Evolutionary conservation across 1,140 invertebrate species (phyloP).

Genomic region (Luehdorfia chinensis): DNA sequence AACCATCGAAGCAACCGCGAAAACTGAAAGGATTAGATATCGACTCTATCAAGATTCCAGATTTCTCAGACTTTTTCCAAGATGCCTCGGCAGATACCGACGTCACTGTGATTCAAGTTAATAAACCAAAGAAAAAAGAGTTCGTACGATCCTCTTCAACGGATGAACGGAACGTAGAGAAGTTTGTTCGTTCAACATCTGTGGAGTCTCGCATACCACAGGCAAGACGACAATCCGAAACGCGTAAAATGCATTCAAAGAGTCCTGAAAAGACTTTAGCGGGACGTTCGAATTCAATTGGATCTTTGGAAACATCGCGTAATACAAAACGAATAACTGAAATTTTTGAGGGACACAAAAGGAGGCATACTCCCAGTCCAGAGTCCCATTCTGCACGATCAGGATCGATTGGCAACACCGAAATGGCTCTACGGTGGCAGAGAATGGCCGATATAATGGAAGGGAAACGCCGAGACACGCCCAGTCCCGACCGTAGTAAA

Average conservation of each 20-base stretch:
- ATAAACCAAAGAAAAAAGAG: slow-evolving; percentile 26
- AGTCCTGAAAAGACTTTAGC: slow-evolving; percentile 35
- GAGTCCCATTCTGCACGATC: slow-evolving; percentile 36
- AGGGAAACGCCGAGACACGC: slow-evolving; percentile 43
- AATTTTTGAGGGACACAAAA: slow-evolving; percentile 47
- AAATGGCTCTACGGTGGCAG: slow-evolving; percentile 49
- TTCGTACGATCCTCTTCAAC: slow-evolving; percentile 23
- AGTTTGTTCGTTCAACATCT: slow-evolving; percentile 32
- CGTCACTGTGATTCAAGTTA: slow-evolving; percentile 30
- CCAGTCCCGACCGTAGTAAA: slow-evolving; percentile 43
- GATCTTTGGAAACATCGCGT: slow-evolving; percentile 32
- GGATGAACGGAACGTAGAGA: slow-evolving; percentile 25
- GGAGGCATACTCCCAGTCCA: slow-evolving; percentile 41
- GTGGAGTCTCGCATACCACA: slow-evolving; percentile 25
- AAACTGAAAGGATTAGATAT: slow-evolving; percentile 53
- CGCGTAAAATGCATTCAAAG: slow-evolving; percentile 32
- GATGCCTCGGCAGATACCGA: slow-evolving; percentile 50
- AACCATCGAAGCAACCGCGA: slow-evolving; percentile 34
- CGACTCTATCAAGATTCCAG: slow-evolving; percentile 39
- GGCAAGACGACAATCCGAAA: slow-evolving; percentile 38
- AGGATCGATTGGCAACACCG: slow-evolving; percentile 37
- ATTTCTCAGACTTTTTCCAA: slow-evolving; percentile 42
- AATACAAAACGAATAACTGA: slow-evolving; percentile 52
- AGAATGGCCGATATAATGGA: slow-evolving; percentile 59
- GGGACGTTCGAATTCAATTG: slow-evolving; percentile 49